These are phyloP conservation scores for Pachyramphus minor DNA, from an alignment of 2,113 vertebrate species.

Conservation along the genomic window DNA sequence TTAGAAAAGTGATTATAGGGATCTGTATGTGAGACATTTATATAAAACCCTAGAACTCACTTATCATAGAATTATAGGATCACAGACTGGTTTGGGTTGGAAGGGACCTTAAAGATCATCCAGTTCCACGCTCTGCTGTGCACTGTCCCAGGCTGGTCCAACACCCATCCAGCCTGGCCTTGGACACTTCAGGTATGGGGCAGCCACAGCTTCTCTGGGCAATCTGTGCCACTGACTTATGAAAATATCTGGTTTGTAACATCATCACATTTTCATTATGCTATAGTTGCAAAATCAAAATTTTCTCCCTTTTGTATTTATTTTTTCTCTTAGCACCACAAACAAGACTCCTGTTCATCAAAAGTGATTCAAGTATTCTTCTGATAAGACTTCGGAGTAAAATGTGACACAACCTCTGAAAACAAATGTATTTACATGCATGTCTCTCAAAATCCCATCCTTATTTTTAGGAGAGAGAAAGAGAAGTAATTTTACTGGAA, in stretches of 20 bases:
- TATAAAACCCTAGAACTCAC: fast-evolving
- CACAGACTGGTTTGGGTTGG: not conserved
- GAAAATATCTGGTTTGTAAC: not conserved
- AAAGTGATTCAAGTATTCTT: not conserved
- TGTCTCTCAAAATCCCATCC: not conserved
- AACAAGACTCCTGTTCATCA: not conserved
- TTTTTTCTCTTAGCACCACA: not conserved
- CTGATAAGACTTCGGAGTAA: not conserved
- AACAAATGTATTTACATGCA: not conserved
- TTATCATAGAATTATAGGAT: not conserved
- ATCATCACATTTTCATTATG: not conserved
- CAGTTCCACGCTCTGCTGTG: too few species aligned
- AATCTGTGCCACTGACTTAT: not conserved
- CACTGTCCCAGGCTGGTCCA: not conserved
- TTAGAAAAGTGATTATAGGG: not conserved
- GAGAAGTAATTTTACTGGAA: not conserved
- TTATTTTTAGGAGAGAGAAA: not conserved
- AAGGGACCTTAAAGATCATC: fast-evolving
- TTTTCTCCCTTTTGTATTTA: not conserved
- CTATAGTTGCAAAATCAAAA: not conserved
- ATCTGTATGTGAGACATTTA: fast-evolving
- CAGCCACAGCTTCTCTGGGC: not conserved
- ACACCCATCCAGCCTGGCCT: not conserved
- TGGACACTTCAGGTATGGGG: not conserved
- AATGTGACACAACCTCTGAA: not conserved